Base-by-base conservation (phyloP, 2,113 vertebrate genomes). In the Euleptes europaea region DNA sequence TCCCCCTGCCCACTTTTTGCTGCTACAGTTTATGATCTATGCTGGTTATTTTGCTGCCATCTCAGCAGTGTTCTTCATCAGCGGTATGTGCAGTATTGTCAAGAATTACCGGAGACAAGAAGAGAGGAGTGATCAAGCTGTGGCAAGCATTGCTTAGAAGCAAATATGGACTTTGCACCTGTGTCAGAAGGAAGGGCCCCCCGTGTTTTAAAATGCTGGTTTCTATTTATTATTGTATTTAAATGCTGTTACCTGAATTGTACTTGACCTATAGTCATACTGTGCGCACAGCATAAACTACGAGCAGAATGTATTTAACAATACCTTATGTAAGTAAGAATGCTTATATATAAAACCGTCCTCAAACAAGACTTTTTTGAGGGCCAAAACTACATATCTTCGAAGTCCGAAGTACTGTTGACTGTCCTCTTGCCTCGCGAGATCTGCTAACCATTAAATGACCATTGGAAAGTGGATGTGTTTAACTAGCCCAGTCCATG, bases 21-120 rank as follows among this genome's bases (percentile, higher is more conserved):
- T 91, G 21, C n/a, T n/a, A n/a, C 94, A 99, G 99, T 99, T 99
- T 91, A 89, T 97, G 91, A 97, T 99, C 94, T 99, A 99, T 0
- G 97, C 97, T 1, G 90, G 95, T 54, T 99, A 99, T 92, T 99
- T 99, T 87, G 96, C 95, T 2, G 94, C 93, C 74, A 98, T 99
- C 35, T 95, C 98, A 0, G 49, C 96, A 33, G 84, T 99, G 90
- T 99, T 99, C 95, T 95, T 99, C 65, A 42, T 95, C 19, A 98
- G 97, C n/a, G 96, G 96, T 10, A 67, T 96, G 3, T 94, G 88
- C 91, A 97, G 93, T 88, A 33, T 98, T 91, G 35, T 90, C 21
- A 94, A 78, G 89, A 92, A 95, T 83, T 94, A 91, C 31, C 81
- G 87, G 86, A 94, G 89, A 85, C 90, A 11, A 71, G 87, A 92